phyloP scores from a whole-genome alignment of 1,140 invertebrate genomes.

The Leptinotarsa undecemlineata region DNA sequence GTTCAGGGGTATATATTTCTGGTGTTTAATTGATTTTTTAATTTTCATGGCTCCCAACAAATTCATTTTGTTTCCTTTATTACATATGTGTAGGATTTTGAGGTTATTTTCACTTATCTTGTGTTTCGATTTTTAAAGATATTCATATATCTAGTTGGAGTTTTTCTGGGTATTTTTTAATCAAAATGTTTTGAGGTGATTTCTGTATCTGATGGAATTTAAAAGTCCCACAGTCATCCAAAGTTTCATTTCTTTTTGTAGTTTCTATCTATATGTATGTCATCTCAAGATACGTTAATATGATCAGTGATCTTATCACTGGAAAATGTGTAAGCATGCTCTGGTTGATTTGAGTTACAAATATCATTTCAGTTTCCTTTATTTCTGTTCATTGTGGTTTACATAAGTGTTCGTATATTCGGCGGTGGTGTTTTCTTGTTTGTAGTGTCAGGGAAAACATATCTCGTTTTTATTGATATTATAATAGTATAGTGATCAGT shows the following conservation, averaged over 20 bases:
- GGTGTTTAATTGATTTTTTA: no score
- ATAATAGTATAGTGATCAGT: constrained; percentile 19
- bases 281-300: neutral
- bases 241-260: neutral
- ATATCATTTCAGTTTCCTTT: neutral
- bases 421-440: neutral
- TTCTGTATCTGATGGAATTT: neutral
- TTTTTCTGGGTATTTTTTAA: no score
- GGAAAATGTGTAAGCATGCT: neutral
- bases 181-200: neutral
- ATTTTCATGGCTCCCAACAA: no score
- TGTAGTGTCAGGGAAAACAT: neutral
- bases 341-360: neutral
- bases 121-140: no score
- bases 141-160: no score
- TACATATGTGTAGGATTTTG: no score
- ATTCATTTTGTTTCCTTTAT: no score
- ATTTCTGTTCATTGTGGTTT: constrained; percentile 10
- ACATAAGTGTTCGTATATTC: neutral
- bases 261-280: neutral
- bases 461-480: constrained; percentile 14
- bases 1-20: no score
- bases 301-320: neutral
- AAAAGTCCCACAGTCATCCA: neutral
- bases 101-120: no score